Evolutionary conservation across 2,888 invertebrate species (phyloP).

Genomic region (Cryptocheilus praepositus): DNA sequence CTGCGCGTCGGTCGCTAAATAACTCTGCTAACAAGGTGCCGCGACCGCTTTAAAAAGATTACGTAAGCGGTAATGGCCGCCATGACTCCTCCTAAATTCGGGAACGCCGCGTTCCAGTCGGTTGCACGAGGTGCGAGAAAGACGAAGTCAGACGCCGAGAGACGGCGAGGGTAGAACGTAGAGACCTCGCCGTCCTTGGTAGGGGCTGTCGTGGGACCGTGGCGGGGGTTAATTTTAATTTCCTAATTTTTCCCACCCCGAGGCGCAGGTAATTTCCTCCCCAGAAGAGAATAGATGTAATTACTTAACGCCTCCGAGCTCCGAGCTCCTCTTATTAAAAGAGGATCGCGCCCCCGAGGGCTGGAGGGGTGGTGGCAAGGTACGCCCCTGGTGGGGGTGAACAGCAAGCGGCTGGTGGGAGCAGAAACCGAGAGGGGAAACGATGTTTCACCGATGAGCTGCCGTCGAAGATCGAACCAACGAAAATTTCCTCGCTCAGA

Average conservation of each 20-base stretch:
- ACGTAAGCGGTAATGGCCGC: constrained; percentile 63
- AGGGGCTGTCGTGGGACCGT: constrained; percentile 12
- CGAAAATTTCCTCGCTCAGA: too few species aligned
- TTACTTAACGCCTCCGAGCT: constrained; percentile 74
- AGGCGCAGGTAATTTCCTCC: constrained; percentile 70
- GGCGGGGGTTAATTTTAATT: constrained; percentile 73
- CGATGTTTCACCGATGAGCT: too few species aligned
- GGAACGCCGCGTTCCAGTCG: constrained; percentile 56
- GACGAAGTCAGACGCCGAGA: constrained; percentile 13
- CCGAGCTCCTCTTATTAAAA: constrained; percentile 70
- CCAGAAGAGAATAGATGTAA: constrained; percentile 74
- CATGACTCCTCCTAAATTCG: constrained; percentile 61
- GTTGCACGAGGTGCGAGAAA: constrained; percentile 35
- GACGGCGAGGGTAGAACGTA: constrained; percentile 13
- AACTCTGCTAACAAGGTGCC: constrained; percentile 64
- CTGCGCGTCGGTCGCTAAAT: constrained; percentile 46
- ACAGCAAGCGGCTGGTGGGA: not conserved
- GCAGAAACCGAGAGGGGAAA: too few species aligned
- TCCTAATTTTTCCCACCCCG: constrained; percentile 72
- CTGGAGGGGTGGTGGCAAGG: constrained; percentile 56
- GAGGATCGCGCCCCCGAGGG: constrained; percentile 69
- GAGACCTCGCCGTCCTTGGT: constrained; percentile 1
- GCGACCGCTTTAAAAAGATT: constrained; percentile 60
- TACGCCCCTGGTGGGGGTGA: constrained; percentile 56
- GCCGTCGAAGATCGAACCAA: too few species aligned